Percentiles rank a stretch among this genome's conserved stretches.
Conservation (phyloP, 2,113 vertebrate genomes). For the Gila orcuttii region DNA sequence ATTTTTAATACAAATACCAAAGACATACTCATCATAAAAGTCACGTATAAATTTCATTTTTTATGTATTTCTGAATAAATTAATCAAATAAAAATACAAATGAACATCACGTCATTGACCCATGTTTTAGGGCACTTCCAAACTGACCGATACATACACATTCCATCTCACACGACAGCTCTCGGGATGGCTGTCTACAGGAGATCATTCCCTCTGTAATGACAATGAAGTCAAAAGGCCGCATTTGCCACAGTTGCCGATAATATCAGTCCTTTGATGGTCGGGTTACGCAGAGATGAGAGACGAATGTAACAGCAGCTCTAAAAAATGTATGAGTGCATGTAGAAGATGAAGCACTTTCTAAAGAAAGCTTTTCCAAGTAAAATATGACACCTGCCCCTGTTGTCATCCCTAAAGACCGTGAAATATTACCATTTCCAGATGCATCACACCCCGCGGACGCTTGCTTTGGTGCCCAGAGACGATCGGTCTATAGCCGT, state of each 20-base stretch:
- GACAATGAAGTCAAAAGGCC: slow-evolving; percentile 64
- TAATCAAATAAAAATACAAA: not conserved
- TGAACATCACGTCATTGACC: not conserved
- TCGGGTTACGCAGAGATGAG: slow-evolving; percentile 62
- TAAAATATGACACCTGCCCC: slow-evolving; percentile 49
- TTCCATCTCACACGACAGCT: not conserved
- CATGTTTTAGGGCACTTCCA: not conserved
- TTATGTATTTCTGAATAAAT: not conserved
- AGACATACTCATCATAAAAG: not conserved
- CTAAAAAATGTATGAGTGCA: slow-evolving; percentile 69
- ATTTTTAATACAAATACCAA: not conserved
- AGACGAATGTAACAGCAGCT: slow-evolving; percentile 56
- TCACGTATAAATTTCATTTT: not conserved
- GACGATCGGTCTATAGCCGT: slow-evolving; percentile 30
- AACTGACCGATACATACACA: not conserved
- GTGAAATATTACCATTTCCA: slow-evolving; percentile 26
- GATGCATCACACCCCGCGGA: slow-evolving; percentile 27
- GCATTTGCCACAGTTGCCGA: slow-evolving; percentile 60
- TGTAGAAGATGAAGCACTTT: slow-evolving; percentile 61
- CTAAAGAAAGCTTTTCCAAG: slow-evolving; percentile 56
- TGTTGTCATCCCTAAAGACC: slow-evolving; percentile 29
- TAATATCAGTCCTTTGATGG: slow-evolving; percentile 68
- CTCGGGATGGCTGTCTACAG: slow-evolving; percentile 45
- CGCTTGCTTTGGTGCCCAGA: slow-evolving; percentile 18
- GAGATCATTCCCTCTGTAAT: slow-evolving; percentile 49